Conservation (phyloP, 2,888 invertebrate species). For the Drymonia ruficornis region DNA sequence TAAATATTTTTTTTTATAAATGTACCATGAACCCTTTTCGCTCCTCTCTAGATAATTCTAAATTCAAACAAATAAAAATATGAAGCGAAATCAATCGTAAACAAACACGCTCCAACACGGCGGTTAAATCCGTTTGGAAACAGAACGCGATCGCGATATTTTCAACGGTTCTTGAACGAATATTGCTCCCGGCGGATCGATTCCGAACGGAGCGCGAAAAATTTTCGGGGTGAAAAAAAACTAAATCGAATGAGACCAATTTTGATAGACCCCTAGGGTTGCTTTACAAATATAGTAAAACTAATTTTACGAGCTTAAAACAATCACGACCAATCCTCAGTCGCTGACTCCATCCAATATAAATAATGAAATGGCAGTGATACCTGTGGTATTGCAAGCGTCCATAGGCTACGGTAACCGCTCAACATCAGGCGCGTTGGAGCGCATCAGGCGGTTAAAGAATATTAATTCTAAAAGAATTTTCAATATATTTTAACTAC, state of each 20-base stretch:
- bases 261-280: constrained; percentile 27
- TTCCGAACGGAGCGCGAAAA: constrained; percentile 47
- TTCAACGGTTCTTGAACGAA: constrained; percentile 59
- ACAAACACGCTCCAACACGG: constrained; percentile 27
- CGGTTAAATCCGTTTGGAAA: constrained; percentile 49
- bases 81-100: constrained; percentile 21
- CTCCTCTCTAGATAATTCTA: background rate
- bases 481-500: no score
- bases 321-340: no score
- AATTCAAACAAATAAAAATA: constrained; percentile 14
- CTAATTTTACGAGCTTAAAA: no score
- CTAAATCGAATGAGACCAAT: constrained; percentile 34
- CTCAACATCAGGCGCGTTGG: no score
- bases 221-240: constrained; percentile 50
- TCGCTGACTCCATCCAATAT: no score
- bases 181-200: constrained; percentile 64
- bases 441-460: no score
- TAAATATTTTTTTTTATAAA: no score
- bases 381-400: no score
- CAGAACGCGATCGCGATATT: constrained; percentile 59
- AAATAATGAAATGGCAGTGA: no score
- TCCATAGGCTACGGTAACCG: no score
- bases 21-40: background rate
- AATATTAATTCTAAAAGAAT: no score
- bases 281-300: background rate